Conservation (phyloP, 2,888 invertebrate species). For the Aphidoletes aphidimyza region DNA sequence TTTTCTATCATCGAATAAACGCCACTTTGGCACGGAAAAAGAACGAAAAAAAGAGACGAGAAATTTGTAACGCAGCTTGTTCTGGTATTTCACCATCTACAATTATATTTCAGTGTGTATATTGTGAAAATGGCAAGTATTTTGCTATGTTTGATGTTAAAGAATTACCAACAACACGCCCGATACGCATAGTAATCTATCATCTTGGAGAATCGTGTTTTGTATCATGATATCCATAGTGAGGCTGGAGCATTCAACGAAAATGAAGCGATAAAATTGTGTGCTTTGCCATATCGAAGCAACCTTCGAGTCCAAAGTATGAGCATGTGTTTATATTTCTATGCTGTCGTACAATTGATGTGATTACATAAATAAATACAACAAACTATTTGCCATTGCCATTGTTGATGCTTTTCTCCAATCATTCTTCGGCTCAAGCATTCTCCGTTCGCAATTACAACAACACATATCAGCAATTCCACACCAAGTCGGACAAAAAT, state of each 20-base stretch:
- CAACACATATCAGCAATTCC: no score
- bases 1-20: background rate
- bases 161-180: background rate
- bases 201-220: background rate
- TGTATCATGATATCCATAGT: background rate
- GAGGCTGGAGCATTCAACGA: background rate
- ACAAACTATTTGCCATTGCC: background rate
- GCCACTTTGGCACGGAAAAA: background rate
- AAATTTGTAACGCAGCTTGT: background rate
- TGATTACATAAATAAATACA: conserved; percentile 20
- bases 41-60: background rate
- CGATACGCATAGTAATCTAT: background rate
- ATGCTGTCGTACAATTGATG: background rate
- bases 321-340: conserved; percentile 30
- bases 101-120: background rate
- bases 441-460: no score
- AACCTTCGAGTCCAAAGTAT: background rate
- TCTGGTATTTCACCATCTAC: background rate
- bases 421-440: background rate
- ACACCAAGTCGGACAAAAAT: no score
- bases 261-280: background rate
- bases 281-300: background rate
- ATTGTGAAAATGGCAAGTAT: background rate
- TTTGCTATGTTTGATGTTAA: background rate
- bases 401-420: background rate